Percentiles rank a stretch among this genome's conserved stretches.
phyloP scores from a whole-genome alignment of 2,113 vertebrate genomes.

The Scomber scombrus region DNA sequence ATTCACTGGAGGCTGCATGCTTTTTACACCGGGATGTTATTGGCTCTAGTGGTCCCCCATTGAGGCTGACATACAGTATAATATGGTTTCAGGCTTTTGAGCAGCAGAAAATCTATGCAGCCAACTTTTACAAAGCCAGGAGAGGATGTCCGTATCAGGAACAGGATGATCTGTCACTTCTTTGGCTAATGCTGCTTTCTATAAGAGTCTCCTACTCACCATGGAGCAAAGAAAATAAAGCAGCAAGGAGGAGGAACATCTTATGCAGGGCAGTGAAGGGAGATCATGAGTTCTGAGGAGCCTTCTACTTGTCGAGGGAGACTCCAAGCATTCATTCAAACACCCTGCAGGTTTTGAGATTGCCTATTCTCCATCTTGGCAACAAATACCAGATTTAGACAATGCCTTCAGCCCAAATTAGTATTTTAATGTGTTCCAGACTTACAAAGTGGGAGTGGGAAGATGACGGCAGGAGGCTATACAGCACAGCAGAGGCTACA shows the following conservation, averaged over 20 bases:
- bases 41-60: slow-evolving; percentile 33
- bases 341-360: slow-evolving; percentile 45
- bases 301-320: slow-evolving; percentile 30
- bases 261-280: slow-evolving; percentile 19
- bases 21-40: slow-evolving; percentile 41
- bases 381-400: slow-evolving; percentile 49
- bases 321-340: slow-evolving; percentile 19
- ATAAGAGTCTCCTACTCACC: neutral
- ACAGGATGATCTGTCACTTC: neutral
- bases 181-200: neutral
- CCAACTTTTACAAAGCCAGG: slow-evolving; percentile 5
- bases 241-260: slow-evolving; percentile 22
- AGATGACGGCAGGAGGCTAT: slow-evolving; percentile 36
- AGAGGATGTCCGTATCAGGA: neutral
- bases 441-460: slow-evolving; percentile 46
- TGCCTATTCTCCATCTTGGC: slow-evolving; percentile 44
- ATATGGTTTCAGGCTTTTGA: slow-evolving; percentile 14
- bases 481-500: slow-evolving; percentile 15
- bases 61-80: slow-evolving; percentile 16
- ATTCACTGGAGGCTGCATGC: slow-evolving; percentile 46
- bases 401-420: slow-evolving; percentile 44
- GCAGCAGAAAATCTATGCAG: slow-evolving; percentile 37
- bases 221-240: slow-evolving; percentile 12
- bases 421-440: slow-evolving; percentile 43
- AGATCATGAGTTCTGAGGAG: neutral